Evolutionary conservation across 2,888 invertebrate species (phyloP).

Genomic region (Bellardia pandia): DNA sequence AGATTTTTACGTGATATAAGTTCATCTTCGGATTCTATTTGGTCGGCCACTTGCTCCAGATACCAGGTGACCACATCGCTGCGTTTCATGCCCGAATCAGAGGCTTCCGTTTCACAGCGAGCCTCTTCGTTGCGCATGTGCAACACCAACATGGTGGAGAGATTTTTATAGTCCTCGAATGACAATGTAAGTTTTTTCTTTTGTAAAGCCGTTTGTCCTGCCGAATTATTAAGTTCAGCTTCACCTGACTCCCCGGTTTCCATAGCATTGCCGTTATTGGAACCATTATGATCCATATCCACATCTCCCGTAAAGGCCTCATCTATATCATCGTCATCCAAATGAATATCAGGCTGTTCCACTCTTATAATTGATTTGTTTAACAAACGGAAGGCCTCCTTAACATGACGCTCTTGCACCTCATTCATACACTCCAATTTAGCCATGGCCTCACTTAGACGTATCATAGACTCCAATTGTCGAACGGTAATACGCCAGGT

Average conservation of each 20-base stretch:
- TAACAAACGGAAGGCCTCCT: conserved; percentile 94
- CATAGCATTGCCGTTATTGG: conserved; percentile 64
- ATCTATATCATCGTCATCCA: conserved; percentile 90
- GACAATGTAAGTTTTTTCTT: conserved; percentile 92
- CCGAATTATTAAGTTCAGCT: conserved; percentile 81
- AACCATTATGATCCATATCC: conserved; percentile 84
- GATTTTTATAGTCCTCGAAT: conserved; percentile 96
- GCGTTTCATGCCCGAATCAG: conserved; percentile 88
- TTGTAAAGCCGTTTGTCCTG: conserved; percentile 77
- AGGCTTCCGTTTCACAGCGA: conserved; percentile 87
- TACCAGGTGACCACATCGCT: conserved; percentile 97
- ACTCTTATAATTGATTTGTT: conserved; percentile 99
- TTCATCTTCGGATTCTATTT: conserved; percentile 96
- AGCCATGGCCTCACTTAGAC: conserved; percentile 98
- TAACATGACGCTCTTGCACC: conserved; percentile 94
- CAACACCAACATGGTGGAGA: conserved; percentile 95
- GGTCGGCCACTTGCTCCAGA: conserved; percentile 92
- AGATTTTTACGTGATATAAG: conserved; percentile 93
- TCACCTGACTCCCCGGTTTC: conserved; percentile 76
- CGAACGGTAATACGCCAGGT: conserved; percentile 99
- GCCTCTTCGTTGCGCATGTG: conserved; percentile 94
- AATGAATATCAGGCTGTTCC: conserved; percentile 97
- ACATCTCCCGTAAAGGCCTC: conserved; percentile 84
- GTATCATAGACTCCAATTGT: conserved; percentile 97
- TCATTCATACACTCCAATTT: conserved; percentile 97